Evolutionary conservation across 2,888 invertebrate species (phyloP).

Genomic region (Leucozona laternaria): DNA sequence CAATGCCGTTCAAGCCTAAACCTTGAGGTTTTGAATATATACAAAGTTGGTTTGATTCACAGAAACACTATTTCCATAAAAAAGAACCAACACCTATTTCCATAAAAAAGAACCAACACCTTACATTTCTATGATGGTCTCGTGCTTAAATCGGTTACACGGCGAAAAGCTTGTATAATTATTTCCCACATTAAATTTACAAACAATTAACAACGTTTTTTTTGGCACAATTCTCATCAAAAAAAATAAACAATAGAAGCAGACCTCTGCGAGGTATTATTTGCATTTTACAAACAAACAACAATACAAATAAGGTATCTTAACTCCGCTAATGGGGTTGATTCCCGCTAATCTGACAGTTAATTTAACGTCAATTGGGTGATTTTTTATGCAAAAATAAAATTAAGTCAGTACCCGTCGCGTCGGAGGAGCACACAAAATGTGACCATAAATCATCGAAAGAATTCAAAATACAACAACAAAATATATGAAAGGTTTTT

Average conservation of each 20-base stretch:
- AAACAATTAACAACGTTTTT: conserved; percentile 58
- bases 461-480: neutral
- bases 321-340: conserved; percentile 43
- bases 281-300: conserved; percentile 20
- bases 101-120: neutral
- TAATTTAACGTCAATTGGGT: conserved; percentile 24
- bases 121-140: conserved; percentile 34
- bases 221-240: conserved; percentile 61
- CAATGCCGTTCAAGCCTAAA: conserved; percentile 35
- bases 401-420: conserved; percentile 19
- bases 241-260: conserved; percentile 9
- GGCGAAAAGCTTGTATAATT: conserved; percentile 11
- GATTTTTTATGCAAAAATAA: conserved; percentile 40
- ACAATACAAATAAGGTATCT: conserved; percentile 25
- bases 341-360: conserved; percentile 39
- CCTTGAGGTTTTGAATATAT: conserved; percentile 45
- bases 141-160: conserved; percentile 51
- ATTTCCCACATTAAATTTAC: conserved; percentile 61
- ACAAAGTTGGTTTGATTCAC: conserved; percentile 29
- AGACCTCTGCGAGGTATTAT: conserved; percentile 14
- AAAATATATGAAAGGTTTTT: conserved; percentile 4
- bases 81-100: conserved; percentile 4
- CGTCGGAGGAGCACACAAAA: conserved; percentile 14
- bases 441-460: conserved; percentile 24
- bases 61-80: conserved; percentile 5